Evolutionary conservation across 2,888 invertebrate genomes (phyloP), one percentile per base, ranked within the genome.

Genomic region (Julus scandinavius): DNA sequence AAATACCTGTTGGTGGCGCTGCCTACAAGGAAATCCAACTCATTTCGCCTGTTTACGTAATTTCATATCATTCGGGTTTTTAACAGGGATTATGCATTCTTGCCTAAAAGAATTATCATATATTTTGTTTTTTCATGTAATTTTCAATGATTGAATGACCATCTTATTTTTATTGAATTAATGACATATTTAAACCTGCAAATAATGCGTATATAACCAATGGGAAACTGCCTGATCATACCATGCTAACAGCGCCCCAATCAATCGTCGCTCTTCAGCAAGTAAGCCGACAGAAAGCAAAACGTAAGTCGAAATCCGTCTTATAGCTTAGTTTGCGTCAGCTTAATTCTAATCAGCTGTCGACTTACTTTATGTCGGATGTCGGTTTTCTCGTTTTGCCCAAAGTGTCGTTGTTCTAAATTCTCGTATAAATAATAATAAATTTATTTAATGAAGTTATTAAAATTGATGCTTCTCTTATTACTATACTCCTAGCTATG

Each of bases 391-490:
- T 17, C 29, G 29, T 29, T 54, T 54, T n/a, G 20, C 63, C 63
- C 4, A 4, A 20, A 20, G 63, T 63, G n/a, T 63, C 20, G 63
- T 63, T n/a, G n/a, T 63, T 63, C 63, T 63, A n/a, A n/a, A 3
- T 63, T 63, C n/a, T 2, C 54, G 2, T 63, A n/a, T 63, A 29
- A 29, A n/a, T 63, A 29, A 29, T 29, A 20, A 7, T 20, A n/a
- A 13, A 63, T 63, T 63, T 63, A 63, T 63, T 63, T 63, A 63
- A 63, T 63, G 63, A 63, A 63, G n/a, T 63, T 63, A 63, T 63
- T 63, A 63, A 63, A 20, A 20, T 63, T 63, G n/a, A 63, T 63
- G n/a, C 4, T 63, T 63, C 63, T 63, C 6, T n/a, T 63, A 63
- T 20, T 63, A 20, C 20, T 63, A 7, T 63, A 63, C 63, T 63